Conservation (phyloP, 2,113 vertebrate genomes). For the Protobothrops mucrosquamatus region DNA sequence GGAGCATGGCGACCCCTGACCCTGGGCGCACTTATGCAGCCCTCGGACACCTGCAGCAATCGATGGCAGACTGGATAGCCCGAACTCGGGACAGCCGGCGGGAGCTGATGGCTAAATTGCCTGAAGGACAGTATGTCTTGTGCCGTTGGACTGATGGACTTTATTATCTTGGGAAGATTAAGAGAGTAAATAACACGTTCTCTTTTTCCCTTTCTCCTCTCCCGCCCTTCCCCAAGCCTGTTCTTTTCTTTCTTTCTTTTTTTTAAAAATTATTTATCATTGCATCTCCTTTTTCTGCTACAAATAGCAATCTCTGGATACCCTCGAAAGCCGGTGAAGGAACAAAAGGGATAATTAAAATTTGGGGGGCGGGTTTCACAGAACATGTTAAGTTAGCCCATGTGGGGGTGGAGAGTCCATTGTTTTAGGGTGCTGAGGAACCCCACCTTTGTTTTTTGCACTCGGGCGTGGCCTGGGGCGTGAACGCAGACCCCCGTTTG, state of each 20-base stretch:
- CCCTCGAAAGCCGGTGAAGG: neutral
- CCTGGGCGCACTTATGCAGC: slow-evolving; percentile 62
- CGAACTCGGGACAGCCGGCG: slow-evolving; percentile 63
- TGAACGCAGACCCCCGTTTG: neutral
- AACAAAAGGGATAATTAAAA: neutral
- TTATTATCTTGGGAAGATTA: slow-evolving; percentile 95
- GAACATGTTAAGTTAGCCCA: neutral
- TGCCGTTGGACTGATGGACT: slow-evolving; percentile 95
- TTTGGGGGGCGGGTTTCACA: neutral
- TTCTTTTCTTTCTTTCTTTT: neutral
- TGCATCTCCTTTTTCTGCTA: neutral
- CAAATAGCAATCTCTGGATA: neutral
- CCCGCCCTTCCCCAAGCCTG: neutral
- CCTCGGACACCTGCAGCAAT: slow-evolving; percentile 48
- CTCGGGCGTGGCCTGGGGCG: neutral
- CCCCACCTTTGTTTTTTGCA: neutral
- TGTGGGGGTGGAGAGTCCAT: neutral
- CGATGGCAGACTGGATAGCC: slow-evolving; percentile 12
- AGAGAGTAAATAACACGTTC: slow-evolving; percentile 75
- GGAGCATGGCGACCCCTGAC: slow-evolving; percentile 70
- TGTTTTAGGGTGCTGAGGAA: neutral
- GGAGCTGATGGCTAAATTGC: slow-evolving; percentile 79
- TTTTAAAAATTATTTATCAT: neutral
- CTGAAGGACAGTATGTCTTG: slow-evolving; percentile 89
- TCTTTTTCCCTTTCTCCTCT: neutral